phyloP scores from a whole-genome alignment of 2,888 invertebrate species.

The Microdon myrmicae region DNA sequence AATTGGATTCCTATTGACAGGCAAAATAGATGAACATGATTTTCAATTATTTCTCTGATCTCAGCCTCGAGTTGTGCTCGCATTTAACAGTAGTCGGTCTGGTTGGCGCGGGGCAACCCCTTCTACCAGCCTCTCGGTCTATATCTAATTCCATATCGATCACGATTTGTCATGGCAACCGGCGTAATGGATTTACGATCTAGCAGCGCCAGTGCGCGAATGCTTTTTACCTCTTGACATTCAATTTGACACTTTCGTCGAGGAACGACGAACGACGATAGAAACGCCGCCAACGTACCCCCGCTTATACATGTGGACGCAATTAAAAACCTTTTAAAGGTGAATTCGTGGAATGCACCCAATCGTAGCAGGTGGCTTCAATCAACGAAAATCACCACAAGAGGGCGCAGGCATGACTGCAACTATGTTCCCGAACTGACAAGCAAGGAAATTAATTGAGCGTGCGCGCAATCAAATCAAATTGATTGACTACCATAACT shows the following conservation, averaged over 20 bases:
- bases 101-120: background rate
- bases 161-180: slow-evolving; percentile 44
- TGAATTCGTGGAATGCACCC: slow-evolving; percentile 31
- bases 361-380: slow-evolving; percentile 30
- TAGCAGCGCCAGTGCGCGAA: slow-evolving; percentile 7
- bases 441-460: slow-evolving; percentile 44
- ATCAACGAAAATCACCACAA: slow-evolving; percentile 20
- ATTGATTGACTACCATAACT: slow-evolving; percentile 41
- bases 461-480: slow-evolving; percentile 46
- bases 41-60: slow-evolving; percentile 43
- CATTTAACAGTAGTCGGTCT: slow-evolving; percentile 5
- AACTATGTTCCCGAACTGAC: slow-evolving; percentile 26
- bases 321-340: slow-evolving; percentile 46
- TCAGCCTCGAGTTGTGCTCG: slow-evolving; percentile 26
- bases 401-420: slow-evolving; percentile 7
- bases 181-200: slow-evolving; percentile 47
- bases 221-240: slow-evolving; percentile 45
- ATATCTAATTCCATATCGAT: slow-evolving; percentile 50
- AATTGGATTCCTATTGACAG: slow-evolving; percentile 48
- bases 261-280: too few species aligned
- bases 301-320: slow-evolving; percentile 13
- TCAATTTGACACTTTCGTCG: slow-evolving; percentile 36
- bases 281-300: too few species aligned
- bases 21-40: slow-evolving; percentile 46
- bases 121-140: slow-evolving; percentile 7